These are phyloP conservation scores for Labeo catla DNA, from an alignment of 2,113 vertebrate genomes.

Conservation along the genomic window DNA sequence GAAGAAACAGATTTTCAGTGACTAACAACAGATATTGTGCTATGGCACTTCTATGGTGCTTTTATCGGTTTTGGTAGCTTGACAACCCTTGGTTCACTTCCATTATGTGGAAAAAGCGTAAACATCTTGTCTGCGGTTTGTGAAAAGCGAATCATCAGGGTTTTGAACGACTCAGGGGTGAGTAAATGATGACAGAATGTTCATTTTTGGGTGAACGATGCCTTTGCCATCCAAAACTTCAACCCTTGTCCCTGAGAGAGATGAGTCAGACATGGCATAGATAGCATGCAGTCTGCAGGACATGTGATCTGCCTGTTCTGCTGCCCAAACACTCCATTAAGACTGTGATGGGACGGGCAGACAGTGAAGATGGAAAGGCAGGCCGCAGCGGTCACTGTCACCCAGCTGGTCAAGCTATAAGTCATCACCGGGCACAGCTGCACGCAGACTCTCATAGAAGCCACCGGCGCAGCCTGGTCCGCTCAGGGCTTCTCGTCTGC, in stretches of 20 bases:
- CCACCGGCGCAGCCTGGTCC: not conserved
- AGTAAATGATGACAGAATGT: not conserved
- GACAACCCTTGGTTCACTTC: not conserved
- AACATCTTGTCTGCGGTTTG: not conserved
- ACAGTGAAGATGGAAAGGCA: slow-evolving; percentile 51
- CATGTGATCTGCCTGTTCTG: slow-evolving; percentile 28
- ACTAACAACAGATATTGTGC: too few relatives aligned
- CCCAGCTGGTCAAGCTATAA: slow-evolving; percentile 64
- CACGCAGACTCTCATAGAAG: slow-evolving; percentile 44
- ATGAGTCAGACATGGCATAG: slow-evolving; percentile 37
- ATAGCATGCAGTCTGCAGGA: not conserved
- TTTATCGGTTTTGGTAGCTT: not conserved
- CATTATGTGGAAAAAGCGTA: not conserved
- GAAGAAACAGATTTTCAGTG: too few relatives aligned
- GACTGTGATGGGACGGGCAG: slow-evolving; percentile 24
- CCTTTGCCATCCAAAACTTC: not conserved
- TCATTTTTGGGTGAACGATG: not conserved
- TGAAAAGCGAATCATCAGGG: not conserved
- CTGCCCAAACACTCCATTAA: slow-evolving; percentile 39
- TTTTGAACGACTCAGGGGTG: not conserved
- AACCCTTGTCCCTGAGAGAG: not conserved
- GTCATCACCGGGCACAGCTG: slow-evolving; percentile 74
- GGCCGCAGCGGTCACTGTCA: slow-evolving; percentile 54
- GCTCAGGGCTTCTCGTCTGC: slow-evolving; percentile 17
- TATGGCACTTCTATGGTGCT: not conserved